Conservation (phyloP, 2,888 invertebrate genomes). For the Athalia circularis region DNA sequence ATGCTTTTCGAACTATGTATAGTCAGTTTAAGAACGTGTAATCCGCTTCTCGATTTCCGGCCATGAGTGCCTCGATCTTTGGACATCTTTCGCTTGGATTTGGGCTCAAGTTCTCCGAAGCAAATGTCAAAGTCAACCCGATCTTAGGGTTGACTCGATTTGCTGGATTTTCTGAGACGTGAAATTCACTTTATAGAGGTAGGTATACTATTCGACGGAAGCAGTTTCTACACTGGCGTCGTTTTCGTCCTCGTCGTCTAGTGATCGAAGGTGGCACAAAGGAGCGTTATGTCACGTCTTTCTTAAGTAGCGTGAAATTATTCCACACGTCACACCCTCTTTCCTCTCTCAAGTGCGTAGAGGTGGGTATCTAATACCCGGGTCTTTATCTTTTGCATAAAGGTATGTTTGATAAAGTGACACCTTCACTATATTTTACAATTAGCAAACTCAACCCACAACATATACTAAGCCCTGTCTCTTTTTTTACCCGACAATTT, state of each 20-base stretch:
- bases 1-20: constrained; percentile 1
- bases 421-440: constrained; percentile 26
- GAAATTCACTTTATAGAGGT: constrained; percentile 33
- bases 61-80: background rate
- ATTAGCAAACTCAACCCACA: constrained; percentile 20
- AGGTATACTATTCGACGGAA: constrained; percentile 1
- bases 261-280: background rate
- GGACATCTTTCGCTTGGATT: constrained; percentile 27
- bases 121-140: constrained; percentile 27
- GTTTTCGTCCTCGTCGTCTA: background rate
- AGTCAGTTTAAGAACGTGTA: constrained; percentile 1
- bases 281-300: constrained; percentile 1
- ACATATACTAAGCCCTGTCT: background rate
- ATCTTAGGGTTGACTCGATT: constrained; percentile 38
- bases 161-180: constrained; percentile 3
- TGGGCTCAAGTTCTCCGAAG: background rate
- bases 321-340: constrained; percentile 4
- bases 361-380: background rate
- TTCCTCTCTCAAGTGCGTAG: background rate
- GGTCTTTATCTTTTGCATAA: constrained; percentile 11
- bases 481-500: constrained; percentile 15
- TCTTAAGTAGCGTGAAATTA: constrained; percentile 24
- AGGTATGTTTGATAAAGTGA: constrained; percentile 3
- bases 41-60: constrained; percentile 18
- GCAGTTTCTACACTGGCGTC: background rate